Base-by-base conservation (phyloP, 30 jellyfish, hydroid and myxozoan genomes). In the Sanderia malayensis region DNA sequence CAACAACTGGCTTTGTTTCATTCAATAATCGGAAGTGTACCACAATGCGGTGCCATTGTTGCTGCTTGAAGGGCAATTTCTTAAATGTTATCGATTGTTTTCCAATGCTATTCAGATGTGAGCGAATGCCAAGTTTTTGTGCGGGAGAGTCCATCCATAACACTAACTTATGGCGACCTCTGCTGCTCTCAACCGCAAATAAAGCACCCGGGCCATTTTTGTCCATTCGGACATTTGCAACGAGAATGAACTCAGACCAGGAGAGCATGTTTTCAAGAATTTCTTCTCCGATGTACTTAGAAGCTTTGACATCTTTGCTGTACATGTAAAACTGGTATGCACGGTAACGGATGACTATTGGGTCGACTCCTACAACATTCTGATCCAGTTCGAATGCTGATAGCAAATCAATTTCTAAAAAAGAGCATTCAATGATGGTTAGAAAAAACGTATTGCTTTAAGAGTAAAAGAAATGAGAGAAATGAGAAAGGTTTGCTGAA, bases 321-420 rank as follows among this genome's bases (percentile, higher is more conserved):
- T 79, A 80, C 95, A 92, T 73, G 84, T 78, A 92, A 17, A 92
- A 79, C 76, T 92, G 98, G 46, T 78, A 92, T 18, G 98, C 98
- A 3, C 92, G 74, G 71, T 92, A 92, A 32, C 96, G 72, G 31
- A 87, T 94, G 28, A 47, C 70, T 26, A 92, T 71, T 8, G 95
- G 81, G 47, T 92, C 96, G 61, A 92, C 64, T 27, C 98, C 98
- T 9, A 85, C 88, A 13, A 78, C 74, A 31, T 71, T 71, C 47
- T 84, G 96, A 68, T 83, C 96, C 0, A 84, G 95, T 31, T 85
- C 86, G 24, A 92, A 79, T 24, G 98, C 86, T 9, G 96, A 78
- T 33, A 92, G 53, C 49, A 92, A 46, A 46, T 92, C 96, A 53
- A 92, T 80, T 23, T 92, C 98, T 92, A 72, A 3, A 80, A 83